Base-by-base conservation (phyloP, 2,888 invertebrate genomes). In the Plebejus argus region DNA sequence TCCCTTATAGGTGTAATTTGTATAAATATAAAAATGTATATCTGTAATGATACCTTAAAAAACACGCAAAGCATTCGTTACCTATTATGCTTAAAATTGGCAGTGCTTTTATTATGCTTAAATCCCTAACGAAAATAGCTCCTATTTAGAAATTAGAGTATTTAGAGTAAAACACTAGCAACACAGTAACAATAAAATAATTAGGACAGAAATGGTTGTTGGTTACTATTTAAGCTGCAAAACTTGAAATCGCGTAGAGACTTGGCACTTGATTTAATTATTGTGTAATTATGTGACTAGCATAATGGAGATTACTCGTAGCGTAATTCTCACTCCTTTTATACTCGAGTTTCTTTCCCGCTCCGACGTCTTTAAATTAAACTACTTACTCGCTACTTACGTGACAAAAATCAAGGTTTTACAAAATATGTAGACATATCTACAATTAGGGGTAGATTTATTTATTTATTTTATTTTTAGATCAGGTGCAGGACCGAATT, bases 221-320 rank as follows among this genome's bases (percentile, higher is more conserved):
- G 45, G 39, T 39, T 15, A 45, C 45, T 45, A 45, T 20, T 39
- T 39, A 72, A 72, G 72, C 23, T 72, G 45, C 72, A 72, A 23
- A 45, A 45, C 39, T 45, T 23, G 72, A 12, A 45, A 72, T 20
- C 45, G 72, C 72, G 45, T 45, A 12, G 72, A 72, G 72, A 72
- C 71, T 72, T 45, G 39, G 39, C 45, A 45, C 72, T 72, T 72
- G 20, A 72, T 72, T 45, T 45, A 72, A 72, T 72, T 72, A 72
- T 72, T 72, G 39, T 20, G 45, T 72, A 72, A 72, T 72, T 72
- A 72, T 72, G 71, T 45, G 39, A 72, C 71, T 72, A 72, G 39
- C 72, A 72, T 45, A 71, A 39, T 71, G 71, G 71, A 45, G 35
- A 45, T 39, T 66, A 33, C 28, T 66, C 33, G 28, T 28, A 66